Evolutionary conservation across 1,140 invertebrate genomes (phyloP), one percentile per base, ranked within the genome.

Genomic region (Drosophila ohnishii): DNA sequence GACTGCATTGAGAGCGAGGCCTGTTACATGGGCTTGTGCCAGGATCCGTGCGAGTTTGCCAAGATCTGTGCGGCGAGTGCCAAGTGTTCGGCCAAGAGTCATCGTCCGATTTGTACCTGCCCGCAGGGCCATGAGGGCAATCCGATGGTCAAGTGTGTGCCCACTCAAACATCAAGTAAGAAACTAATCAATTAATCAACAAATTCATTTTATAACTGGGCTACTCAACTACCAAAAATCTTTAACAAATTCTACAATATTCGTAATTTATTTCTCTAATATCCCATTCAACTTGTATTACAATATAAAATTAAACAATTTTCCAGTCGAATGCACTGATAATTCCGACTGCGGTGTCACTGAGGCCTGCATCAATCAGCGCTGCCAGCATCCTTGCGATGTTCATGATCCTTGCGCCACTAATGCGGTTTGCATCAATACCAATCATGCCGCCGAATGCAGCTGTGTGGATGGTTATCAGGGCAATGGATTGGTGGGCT

Each of bases 401-500:
- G 93, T 96, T 60, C 94, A 95, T 79, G 96, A 96, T 91, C 96
- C 95, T 13, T 98, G 97, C 90, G 96, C 95, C 72, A 93, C 93
- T 71, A 95, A 97, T 91, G 97, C 97, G 39, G 93, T 96, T 63
- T 98, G 97, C 92, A 94, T 97, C 90, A 97, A 97, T 80, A 95
- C 95, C n/a, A 96, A 97, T 78, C 97, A 98, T 87, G 95, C 94
- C 65, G 95, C 96, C 2, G 95, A 97, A 69, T 98, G 97, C 90
- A 96, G 94, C 79, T 98, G 97, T 84, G 94, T 94, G 32, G 95
- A 97, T 91, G 96, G 96, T 57, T 97, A 94, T 88, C 94, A 97
- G 88, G 97, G 97, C 83, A 97, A 98, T 87, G 96, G 96, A 82
- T 96, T 95, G 80, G 93, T 96, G 22, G 94, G 94, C 74, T 97